Evolutionary conservation across 2,888 invertebrate species (phyloP).

Genomic region (Caenorhabditis becei): DNA sequence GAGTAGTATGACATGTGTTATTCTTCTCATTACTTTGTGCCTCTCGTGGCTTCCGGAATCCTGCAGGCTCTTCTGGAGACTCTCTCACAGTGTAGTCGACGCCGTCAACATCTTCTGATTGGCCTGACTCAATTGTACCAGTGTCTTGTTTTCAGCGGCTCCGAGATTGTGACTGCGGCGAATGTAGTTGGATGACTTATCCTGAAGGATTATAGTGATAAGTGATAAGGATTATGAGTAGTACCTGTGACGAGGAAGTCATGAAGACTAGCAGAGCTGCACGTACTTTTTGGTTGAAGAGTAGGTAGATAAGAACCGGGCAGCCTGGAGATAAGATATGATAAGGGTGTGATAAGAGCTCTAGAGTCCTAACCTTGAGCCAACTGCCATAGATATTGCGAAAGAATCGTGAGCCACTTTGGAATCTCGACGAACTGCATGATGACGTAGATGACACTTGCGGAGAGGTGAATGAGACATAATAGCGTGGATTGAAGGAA

Average conservation of each 20-base stretch:
- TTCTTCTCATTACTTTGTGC: neutral
- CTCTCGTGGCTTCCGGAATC: neutral
- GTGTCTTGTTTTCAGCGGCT: constrained; percentile 11
- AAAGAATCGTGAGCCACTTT: constrained; percentile 32
- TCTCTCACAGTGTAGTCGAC: constrained; percentile 18
- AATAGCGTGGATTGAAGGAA: constrained; percentile 55
- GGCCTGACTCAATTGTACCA: constrained; percentile 19
- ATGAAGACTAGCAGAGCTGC: constrained; percentile 48
- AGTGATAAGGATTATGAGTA: neutral
- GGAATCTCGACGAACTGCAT: constrained; percentile 56
- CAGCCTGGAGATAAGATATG: no score
- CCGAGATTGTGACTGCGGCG: constrained; percentile 31
- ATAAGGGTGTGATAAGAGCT: no score
- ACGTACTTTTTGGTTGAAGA: constrained; percentile 55
- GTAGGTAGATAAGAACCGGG: constrained; percentile 49
- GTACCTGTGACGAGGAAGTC: constrained; percentile 42
- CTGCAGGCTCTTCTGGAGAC: neutral
- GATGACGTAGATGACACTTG: constrained; percentile 52
- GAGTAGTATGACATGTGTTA: neutral
- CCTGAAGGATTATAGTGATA: constrained; percentile 8
- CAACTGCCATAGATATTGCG: constrained; percentile 56
- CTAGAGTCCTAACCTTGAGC: no score
- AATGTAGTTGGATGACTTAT: constrained; percentile 43
- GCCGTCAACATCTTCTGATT: constrained; percentile 25
- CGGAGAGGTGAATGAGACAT: constrained; percentile 52